Percentiles rank a stretch among this genome's conserved stretches.
phyloP scores from a whole-genome alignment of 1,140 invertebrate genomes.

The Heliconius eleuchia region DNA sequence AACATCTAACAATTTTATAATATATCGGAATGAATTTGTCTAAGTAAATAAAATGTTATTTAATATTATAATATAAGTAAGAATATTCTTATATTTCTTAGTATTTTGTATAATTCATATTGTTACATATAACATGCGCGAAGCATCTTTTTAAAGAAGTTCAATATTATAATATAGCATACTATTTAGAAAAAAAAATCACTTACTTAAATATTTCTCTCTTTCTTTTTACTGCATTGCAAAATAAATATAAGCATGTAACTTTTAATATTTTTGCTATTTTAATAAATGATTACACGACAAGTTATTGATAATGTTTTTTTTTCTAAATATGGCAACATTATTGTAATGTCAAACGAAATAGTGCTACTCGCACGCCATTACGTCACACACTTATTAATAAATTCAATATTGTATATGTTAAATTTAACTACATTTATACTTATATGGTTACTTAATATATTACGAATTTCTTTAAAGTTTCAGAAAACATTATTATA shows the following conservation, averaged over 20 bases:
- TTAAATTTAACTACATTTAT: conserved; percentile 37
- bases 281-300: background rate
- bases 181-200: no score
- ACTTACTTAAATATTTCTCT: background rate
- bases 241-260: background rate
- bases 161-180: no score
- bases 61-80: conserved; percentile 24
- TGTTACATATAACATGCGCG: background rate
- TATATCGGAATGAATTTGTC: conserved; percentile 33
- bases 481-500: conserved; percentile 38
- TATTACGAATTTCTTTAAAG: conserved; percentile 30
- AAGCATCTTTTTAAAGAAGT: no score
- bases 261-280: background rate
- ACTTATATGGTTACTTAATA: conserved; percentile 27
- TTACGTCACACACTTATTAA: conserved; percentile 41
- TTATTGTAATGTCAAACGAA: conserved; percentile 38
- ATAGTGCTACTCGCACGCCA: conserved; percentile 56
- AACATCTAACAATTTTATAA: conserved; percentile 31
- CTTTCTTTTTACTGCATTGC: background rate
- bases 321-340: conserved; percentile 41
- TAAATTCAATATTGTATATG: conserved; percentile 42
- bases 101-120: background rate
- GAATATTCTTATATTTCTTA: conserved; percentile 25
- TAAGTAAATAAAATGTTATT: conserved; percentile 37
- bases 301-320: no score